Evolutionary conservation across 2,113 vertebrate species (phyloP).

Genomic region (Carassius gibelio): DNA sequence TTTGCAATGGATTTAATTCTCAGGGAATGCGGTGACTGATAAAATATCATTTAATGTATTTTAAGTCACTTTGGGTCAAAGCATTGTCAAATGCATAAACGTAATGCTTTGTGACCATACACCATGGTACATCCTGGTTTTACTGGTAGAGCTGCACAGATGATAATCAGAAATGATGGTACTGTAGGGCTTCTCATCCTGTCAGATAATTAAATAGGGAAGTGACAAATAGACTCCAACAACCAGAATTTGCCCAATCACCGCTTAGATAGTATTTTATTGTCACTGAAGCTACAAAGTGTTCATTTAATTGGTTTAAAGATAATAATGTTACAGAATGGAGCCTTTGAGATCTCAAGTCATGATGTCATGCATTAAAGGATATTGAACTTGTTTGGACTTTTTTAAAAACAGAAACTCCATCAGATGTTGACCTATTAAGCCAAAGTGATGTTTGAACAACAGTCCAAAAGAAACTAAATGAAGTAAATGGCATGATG

Average conservation of each 20-base stretch:
- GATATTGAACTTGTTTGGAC: neutral
- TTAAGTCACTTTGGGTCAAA: neutral
- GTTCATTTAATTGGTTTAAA: constrained; percentile 17
- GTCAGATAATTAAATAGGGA: constrained; percentile 65
- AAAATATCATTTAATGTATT: neutral
- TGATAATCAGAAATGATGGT: constrained; percentile 67
- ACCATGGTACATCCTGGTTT: neutral
- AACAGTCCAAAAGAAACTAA: constrained; percentile 14
- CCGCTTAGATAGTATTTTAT: constrained; percentile 53
- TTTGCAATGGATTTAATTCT: neutral
- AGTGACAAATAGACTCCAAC: constrained; percentile 67
- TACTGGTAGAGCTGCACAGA: constrained; percentile 57
- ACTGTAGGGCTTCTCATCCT: constrained; percentile 66
- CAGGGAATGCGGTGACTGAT: neutral
- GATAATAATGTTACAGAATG: neutral
- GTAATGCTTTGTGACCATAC: neutral
- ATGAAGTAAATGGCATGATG: neutral
- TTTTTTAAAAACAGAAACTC: neutral
- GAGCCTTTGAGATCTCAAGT: neutral
- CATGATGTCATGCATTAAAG: constrained; percentile 1
- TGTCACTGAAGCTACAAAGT: constrained; percentile 19
- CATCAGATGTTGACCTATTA: neutral
- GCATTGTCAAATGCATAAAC: neutral
- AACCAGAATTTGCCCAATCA: constrained; percentile 40
- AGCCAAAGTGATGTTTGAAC: neutral